Conservation (phyloP, 2,113 vertebrate genomes). For the Vireo altiloquus region DNA sequence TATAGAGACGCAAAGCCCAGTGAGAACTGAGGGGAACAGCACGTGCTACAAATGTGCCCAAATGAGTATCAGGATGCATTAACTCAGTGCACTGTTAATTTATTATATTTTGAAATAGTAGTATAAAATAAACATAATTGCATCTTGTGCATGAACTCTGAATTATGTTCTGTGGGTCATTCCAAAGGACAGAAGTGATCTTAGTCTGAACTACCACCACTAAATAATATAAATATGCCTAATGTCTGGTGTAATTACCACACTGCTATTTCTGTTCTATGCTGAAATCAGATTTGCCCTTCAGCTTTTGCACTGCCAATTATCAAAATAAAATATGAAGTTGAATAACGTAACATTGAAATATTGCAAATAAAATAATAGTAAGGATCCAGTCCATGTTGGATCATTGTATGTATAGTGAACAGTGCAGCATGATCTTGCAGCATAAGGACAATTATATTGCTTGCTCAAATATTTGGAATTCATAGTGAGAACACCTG, state of each 20-base stretch:
- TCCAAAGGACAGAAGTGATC: not conserved
- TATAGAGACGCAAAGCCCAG: not conserved
- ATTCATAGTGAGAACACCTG: conserved; percentile 42
- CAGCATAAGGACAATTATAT: not conserved
- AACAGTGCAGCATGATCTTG: not conserved
- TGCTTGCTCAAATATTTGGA: conserved; percentile 47
- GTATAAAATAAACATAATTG: not conserved
- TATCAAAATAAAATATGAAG: not conserved
- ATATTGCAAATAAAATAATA: not conserved
- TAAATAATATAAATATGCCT: not conserved
- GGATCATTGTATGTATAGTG: not conserved
- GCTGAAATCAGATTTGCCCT: not conserved
- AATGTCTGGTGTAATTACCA: not conserved
- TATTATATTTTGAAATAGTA: not conserved
- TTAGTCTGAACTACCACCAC: not conserved
- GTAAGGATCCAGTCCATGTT: not conserved
- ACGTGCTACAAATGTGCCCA: not conserved
- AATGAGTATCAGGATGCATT: not conserved
- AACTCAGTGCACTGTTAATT: not conserved
- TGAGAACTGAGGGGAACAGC: not conserved
- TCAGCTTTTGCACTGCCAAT: not conserved
- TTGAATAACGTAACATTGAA: not conserved
- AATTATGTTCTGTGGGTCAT: not conserved
- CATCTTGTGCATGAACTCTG: not conserved
- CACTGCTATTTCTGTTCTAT: not conserved